Base-by-base conservation (phyloP, 2,888 invertebrate genomes). In the Girardia tigrina region DNA sequence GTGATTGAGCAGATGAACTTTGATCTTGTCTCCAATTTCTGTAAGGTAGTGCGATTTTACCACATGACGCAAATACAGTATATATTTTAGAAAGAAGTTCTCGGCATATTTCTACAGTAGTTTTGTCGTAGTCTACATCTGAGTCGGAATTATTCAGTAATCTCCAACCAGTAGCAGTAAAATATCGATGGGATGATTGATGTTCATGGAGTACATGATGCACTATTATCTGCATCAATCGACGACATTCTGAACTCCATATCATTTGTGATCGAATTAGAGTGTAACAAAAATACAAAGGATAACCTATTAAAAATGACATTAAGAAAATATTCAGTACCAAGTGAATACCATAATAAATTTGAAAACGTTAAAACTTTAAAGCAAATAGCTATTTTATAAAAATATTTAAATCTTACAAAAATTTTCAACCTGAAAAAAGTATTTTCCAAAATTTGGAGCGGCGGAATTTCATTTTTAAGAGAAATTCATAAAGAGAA, bases 21-120 rank as follows among this genome's bases (percentile, higher is more conserved):
- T 72, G 29, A 29, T 72, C 73, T 29, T 29, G 29, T 29, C 73
- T 6, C 73, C 73, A 72, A 36, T 72, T 72, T 26, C 23, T 36
- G 23, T 72, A 72, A 23, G 29, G 29, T 6, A 72, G 8, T 6
- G 29, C 73, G n/a, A 29, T 4, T 36, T 72, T 36, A 1, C 73
- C 73, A 12, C 6, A 36, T 6, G 29, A 29, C 36, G 26, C 20
- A 23, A 72, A 72, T 8, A 36, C 73, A 29, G 73, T 36, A 29
- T 29, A n/a, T 23, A 56, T 56, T 56, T 56, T 56, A n/a, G n/a
- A 20, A n/a, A 56, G n/a, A 16, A 56, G 56, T 56, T 56, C 56
- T 56, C 56, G 56, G 23, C 56, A 56, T 6, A 56, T 56, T 56
- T 56, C 56, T 56, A 16, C n/a, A 4, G 56, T 56, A 20, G n/a